A percentile compares a stretch with the other conserved stretches of the same genome.
phyloP scores from a whole-genome alignment of 2,113 vertebrate species.

The Cyprinus carpio region DNA sequence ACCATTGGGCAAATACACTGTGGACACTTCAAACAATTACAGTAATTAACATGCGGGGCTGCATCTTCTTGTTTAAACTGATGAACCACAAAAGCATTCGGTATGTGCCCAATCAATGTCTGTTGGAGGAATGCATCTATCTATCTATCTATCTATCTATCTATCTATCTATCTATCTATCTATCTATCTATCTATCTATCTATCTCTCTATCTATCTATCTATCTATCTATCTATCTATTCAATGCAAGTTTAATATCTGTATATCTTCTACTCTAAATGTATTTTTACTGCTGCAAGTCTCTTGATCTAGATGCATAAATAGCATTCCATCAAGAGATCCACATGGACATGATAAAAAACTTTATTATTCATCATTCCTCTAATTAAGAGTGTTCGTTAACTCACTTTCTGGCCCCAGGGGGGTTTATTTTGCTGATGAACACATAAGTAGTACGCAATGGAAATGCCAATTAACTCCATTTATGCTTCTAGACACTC shows the following conservation, averaged over 20 bases:
- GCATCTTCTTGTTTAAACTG: constrained; percentile 23
- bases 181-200: neutral
- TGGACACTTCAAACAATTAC: constrained; percentile 28
- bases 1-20: neutral
- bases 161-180: too few relatives aligned
- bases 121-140: neutral
- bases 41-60: constrained; percentile 13
- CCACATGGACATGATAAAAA: constrained; percentile 38
- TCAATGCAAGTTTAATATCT: neutral
- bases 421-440: constrained; percentile 58
- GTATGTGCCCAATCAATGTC: constrained; percentile 13
- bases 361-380: constrained; percentile 52
- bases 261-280: neutral
- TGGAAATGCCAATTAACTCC: constrained; percentile 60
- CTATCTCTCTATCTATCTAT: neutral
- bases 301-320: constrained; percentile 38
- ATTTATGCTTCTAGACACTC: constrained; percentile 48
- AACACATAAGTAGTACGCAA: constrained; percentile 57
- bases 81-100: constrained; percentile 1
- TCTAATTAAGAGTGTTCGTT: constrained; percentile 62
- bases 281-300: constrained; percentile 3
- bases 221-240: neutral
- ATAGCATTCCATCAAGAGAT: constrained; percentile 38
- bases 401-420: constrained; percentile 50
- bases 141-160: constrained; percentile 8